Conservation (phyloP, 2,797 vertebrate genomes). For the Artibeus jamaicensis region DNA sequence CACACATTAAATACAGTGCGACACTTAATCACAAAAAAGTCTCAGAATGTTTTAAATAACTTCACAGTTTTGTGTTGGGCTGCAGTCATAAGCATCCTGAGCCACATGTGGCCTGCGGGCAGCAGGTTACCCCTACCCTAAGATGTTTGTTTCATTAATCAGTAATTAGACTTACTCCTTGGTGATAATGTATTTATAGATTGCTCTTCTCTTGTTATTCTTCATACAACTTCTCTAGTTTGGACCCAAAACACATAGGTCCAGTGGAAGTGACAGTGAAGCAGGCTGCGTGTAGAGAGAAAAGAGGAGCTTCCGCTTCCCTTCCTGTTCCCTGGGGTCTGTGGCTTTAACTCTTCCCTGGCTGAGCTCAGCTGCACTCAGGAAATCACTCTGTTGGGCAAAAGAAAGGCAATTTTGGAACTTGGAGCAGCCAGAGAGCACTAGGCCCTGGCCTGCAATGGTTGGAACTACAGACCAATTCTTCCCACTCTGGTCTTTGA, state of each 20-base stretch:
- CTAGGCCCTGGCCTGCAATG: neutral
- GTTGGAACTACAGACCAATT: neutral
- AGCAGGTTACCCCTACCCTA: neutral
- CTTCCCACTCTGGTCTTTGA: conserved; percentile 1
- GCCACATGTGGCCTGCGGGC: too few relatives aligned
- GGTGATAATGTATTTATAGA: neutral
- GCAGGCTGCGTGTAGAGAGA: neutral
- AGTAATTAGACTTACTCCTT: conserved; percentile 6
- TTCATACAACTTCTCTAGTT: conserved; percentile 17
- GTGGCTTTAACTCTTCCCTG: neutral
- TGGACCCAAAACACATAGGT: neutral
- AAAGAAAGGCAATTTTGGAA: conserved; percentile 11
- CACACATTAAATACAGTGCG: too few relatives aligned
- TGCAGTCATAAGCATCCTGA: too few relatives aligned
- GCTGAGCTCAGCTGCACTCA: neutral
- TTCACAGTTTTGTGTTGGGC: too few relatives aligned
- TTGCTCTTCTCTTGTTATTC: conserved; percentile 26
- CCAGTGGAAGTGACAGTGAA: neutral
- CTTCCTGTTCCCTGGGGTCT: neutral
- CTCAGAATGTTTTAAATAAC: too few relatives aligned
- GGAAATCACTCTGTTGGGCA: conserved; percentile 15
- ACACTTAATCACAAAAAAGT: too few relatives aligned
- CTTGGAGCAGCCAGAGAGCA: neutral
- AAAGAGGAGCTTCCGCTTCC: neutral
- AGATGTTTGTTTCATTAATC: neutral